A percentile compares a stretch with the other conserved stretches of the same genome.
These are phyloP conservation scores for Lamprologus sp. DNA, from an alignment of 2,113 vertebrate genomes.

Conservation along the genomic window DNA sequence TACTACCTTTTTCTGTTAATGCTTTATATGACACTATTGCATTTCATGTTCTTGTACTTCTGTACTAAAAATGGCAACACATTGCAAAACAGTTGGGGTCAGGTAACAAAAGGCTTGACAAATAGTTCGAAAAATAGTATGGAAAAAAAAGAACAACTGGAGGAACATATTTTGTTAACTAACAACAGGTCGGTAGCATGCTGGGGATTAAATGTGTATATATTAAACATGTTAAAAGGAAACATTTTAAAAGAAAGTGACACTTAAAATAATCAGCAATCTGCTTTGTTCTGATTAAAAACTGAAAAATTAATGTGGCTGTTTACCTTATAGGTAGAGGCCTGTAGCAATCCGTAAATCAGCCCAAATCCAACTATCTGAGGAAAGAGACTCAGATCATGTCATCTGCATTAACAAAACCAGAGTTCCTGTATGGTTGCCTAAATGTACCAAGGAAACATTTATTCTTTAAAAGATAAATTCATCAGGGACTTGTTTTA, in stretches of 20 bases:
- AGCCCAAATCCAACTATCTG: slow-evolving; percentile 28
- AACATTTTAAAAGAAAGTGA: background rate
- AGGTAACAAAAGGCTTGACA: background rate
- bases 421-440: background rate
- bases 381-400: background rate
- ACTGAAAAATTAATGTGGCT: background rate
- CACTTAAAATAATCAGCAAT: background rate
- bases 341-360: background rate
- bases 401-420: background rate
- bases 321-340: background rate
- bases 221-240: background rate
- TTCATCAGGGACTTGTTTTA: background rate
- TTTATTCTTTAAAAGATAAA: background rate
- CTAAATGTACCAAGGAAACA: background rate
- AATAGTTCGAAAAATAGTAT: background rate
- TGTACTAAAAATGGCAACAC: background rate
- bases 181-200: background rate
- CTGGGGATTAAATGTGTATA: background rate
- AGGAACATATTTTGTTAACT: background rate
- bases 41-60: background rate
- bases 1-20: background rate
- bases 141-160: background rate
- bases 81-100: background rate
- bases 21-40: background rate
- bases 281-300: background rate